Conservation (phyloP, 2,113 vertebrate genomes). For the Dipodomys spectabilis region DNA sequence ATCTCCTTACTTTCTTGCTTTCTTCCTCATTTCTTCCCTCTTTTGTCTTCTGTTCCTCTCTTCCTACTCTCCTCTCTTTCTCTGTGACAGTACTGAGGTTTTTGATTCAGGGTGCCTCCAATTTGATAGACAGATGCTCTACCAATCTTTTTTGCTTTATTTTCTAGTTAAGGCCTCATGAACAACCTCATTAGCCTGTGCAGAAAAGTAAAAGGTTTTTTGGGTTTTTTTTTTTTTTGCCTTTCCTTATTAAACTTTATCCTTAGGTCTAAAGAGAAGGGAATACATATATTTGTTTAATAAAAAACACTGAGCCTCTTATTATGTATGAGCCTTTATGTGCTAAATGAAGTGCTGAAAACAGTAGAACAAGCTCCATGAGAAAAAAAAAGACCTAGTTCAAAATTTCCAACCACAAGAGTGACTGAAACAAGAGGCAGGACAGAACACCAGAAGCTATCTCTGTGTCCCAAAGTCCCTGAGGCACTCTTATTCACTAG, state of each 20-base stretch:
- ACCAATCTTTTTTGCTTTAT: no score
- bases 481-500: neutral
- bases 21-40: no score
- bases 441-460: neutral
- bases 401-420: conserved; percentile 10
- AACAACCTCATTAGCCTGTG: no score
- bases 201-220: neutral
- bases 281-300: neutral
- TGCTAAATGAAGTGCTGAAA: neutral
- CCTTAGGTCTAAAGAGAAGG: neutral
- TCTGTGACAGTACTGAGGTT: no score
- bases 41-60: no score
- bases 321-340: neutral
- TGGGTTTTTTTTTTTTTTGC: neutral
- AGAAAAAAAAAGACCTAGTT: neutral
- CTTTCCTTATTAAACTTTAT: neutral
- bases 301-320: neutral
- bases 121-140: no score
- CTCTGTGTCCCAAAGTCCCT: neutral
- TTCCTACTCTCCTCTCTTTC: no score
- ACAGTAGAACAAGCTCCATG: neutral
- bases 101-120: no score
- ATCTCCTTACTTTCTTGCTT: neutral
- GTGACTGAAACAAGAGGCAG: neutral
- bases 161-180: no score